phyloP scores from a whole-genome alignment of 1,140 invertebrate species.

The Planococcus citri region DNA sequence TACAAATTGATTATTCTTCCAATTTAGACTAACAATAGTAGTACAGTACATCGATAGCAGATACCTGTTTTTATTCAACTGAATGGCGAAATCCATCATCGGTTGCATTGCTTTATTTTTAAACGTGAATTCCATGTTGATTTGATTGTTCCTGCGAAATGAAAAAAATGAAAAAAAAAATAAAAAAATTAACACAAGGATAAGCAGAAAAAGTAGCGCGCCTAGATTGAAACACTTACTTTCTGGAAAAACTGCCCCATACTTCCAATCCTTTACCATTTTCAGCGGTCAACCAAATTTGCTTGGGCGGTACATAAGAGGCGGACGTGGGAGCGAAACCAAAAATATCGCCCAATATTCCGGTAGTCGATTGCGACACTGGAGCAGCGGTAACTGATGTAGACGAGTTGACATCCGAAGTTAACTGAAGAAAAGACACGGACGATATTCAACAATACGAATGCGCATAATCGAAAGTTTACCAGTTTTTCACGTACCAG shows the following conservation, averaged over 20 bases:
- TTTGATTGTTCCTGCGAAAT: constrained; percentile 55
- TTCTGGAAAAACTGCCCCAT: constrained; percentile 83
- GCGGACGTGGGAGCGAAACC: constrained; percentile 55
- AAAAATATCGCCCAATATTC: constrained; percentile 82
- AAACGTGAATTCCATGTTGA: constrained; percentile 93
- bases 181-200: background rate
- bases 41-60: no score
- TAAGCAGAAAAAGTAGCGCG: no score
- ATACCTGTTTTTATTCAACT: constrained; percentile 93
- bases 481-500: no score
- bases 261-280: constrained; percentile 98
- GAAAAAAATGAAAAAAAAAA: constrained; percentile 24
- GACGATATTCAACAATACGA: no score
- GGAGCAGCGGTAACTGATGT: constrained; percentile 21
- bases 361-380: constrained; percentile 38
- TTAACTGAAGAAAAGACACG: no score
- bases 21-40: background rate
- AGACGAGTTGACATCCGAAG: no score
- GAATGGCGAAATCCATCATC: constrained; percentile 92
- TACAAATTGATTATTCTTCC: constrained; percentile 9
- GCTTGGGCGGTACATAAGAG: constrained; percentile 64
- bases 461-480: no score
- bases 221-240: constrained; percentile 31
- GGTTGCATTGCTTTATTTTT: constrained; percentile 97
- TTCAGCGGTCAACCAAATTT: constrained; percentile 83